Conservation (phyloP, 2,888 invertebrate species). For the Apodemia zela region DNA sequence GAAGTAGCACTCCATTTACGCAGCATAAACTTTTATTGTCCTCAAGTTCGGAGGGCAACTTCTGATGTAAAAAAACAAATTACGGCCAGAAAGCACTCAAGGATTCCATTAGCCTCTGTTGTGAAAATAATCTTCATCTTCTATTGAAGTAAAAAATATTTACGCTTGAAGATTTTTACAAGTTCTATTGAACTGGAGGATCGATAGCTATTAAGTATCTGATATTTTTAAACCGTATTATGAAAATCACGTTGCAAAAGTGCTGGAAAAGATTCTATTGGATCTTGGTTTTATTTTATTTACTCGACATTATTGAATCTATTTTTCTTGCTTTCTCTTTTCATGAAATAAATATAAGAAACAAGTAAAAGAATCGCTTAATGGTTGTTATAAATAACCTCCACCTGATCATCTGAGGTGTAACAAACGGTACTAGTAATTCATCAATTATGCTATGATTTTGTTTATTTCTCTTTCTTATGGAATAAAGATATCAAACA, state of each 20-base stretch:
- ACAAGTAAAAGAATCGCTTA: no score
- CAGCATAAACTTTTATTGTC: conserved; percentile 28
- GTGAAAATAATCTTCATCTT: conserved; percentile 32
- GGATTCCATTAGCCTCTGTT: conserved; percentile 34
- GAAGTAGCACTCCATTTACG: conserved; percentile 27
- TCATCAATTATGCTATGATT: no score
- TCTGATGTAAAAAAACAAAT: conserved; percentile 35
- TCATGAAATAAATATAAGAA: not conserved
- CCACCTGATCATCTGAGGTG: no score
- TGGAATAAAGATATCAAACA: no score
- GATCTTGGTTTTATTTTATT: not conserved
- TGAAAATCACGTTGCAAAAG: conserved; percentile 9
- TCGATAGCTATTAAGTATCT: not conserved
- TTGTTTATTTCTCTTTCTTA: no score
- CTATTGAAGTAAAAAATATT: conserved; percentile 30
- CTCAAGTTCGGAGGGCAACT: conserved; percentile 29
- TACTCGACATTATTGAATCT: not conserved
- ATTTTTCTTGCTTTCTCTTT: not conserved
- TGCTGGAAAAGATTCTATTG: not conserved
- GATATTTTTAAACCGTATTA: conserved; percentile 10
- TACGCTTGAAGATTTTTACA: conserved; percentile 24
- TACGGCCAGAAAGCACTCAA: conserved; percentile 31
- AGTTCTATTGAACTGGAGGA: conserved; percentile 25
- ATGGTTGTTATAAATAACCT: no score
- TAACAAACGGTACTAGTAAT: no score